These are phyloP conservation scores for Theristicus caerulescens DNA, from an alignment of 2,113 vertebrate genomes.

Conservation along the genomic window DNA sequence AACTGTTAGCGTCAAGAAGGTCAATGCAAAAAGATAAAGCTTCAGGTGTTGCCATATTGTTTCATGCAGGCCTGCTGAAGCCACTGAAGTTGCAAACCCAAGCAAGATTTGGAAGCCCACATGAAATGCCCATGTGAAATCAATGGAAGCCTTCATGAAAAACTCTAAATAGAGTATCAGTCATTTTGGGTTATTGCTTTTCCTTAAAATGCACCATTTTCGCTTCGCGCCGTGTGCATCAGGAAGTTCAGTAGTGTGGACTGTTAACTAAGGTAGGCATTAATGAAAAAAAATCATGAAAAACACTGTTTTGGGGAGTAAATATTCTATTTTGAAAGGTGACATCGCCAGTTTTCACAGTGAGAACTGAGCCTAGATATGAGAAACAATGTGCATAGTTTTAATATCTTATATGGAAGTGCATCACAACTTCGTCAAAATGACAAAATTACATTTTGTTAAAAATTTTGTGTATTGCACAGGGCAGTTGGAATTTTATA, in stretches of 20 bases:
- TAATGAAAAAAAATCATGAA: neutral
- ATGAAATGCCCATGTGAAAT: neutral
- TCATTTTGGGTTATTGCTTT: neutral
- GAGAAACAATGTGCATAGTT: neutral
- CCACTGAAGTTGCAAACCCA: neutral
- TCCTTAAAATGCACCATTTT: neutral
- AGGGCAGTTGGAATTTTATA: conserved; percentile 26
- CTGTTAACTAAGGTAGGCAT: neutral
- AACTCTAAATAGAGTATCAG: neutral
- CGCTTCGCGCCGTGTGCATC: neutral
- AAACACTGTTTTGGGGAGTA: neutral
- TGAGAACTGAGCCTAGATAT: neutral
- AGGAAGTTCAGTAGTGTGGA: neutral
- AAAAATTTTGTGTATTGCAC: conserved; percentile 21
- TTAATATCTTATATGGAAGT: neutral
- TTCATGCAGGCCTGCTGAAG: neutral
- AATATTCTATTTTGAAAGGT: neutral
- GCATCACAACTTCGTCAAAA: neutral
- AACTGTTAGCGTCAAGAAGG: neutral
- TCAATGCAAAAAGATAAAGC: neutral
- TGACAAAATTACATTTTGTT: neutral
- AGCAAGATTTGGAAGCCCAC: neutral
- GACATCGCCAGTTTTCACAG: neutral
- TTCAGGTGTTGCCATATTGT: neutral
- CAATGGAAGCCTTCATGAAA: neutral